These are phyloP conservation scores for Daphoenositta chrysoptera DNA, from an alignment of 2,113 vertebrate species.

Conservation along the genomic window DNA sequence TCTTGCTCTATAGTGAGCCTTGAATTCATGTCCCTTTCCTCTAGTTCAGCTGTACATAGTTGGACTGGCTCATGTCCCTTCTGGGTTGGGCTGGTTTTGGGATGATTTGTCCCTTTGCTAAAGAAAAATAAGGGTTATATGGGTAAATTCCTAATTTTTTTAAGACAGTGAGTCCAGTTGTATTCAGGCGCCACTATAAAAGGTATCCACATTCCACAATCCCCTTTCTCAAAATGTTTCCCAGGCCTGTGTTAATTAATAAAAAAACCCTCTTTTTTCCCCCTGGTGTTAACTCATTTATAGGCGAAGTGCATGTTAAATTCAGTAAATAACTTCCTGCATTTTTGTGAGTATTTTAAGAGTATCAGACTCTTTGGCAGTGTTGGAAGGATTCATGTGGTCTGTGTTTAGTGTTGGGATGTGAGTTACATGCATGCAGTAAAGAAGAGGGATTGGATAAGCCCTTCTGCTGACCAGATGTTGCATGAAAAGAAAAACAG, in stretches of 20 bases:
- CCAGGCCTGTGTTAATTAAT: neutral
- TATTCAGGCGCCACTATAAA: neutral
- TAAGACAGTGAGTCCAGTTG: neutral
- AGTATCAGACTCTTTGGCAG: slow-evolving; percentile 13
- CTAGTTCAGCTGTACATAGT: neutral
- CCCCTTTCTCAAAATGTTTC: neutral
- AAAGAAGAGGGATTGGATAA: slow-evolving; percentile 24
- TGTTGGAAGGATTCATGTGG: slow-evolving; percentile 44
- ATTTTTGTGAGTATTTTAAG: slow-evolving; percentile 39
- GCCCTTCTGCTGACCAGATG: slow-evolving; percentile 81
- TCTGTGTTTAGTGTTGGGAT: slow-evolving; percentile 63
- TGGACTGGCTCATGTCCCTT: neutral
- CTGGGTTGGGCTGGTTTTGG: neutral
- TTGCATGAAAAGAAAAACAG: slow-evolving; percentile 41
- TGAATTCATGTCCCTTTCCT: neutral
- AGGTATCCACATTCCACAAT: neutral
- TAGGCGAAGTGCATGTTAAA: neutral
- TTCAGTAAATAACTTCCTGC: slow-evolving; percentile 29
- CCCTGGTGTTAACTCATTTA: slow-evolving; percentile 27
- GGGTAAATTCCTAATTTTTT: neutral
- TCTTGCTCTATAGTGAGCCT: neutral
- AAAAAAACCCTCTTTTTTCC: accelerated
- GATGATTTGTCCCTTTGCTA: neutral
- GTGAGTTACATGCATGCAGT: slow-evolving; percentile 61
- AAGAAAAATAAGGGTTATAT: neutral